Conservation (phyloP, 1,140 invertebrate species). For the Acromyrmex heyeri region DNA sequence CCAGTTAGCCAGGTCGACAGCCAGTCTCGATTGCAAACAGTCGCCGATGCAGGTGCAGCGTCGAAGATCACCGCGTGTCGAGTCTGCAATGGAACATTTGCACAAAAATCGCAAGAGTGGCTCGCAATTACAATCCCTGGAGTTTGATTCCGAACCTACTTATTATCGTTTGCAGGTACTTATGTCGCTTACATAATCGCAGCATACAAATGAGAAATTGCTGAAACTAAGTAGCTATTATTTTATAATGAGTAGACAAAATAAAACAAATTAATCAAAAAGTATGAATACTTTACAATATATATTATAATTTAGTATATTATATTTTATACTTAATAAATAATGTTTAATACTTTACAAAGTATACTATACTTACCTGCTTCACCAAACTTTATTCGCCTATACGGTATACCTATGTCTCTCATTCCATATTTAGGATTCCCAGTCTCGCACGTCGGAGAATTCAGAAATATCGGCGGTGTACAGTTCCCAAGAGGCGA, state of each 20-base stretch:
- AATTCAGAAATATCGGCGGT: conserved; percentile 74
- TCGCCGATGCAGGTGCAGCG: conserved; percentile 75
- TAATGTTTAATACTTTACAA: too few relatives aligned
- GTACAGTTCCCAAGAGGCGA: conserved; percentile 80
- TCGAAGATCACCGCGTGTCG: conserved; percentile 75
- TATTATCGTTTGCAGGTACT: conserved; percentile 83
- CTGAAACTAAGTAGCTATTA: too few relatives aligned
- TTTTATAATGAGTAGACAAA: too few relatives aligned
- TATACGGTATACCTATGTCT: background rate
- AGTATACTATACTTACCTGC: too few relatives aligned
- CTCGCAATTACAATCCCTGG: conserved; percentile 77
- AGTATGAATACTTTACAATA: too few relatives aligned
- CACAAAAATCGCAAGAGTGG: conserved; percentile 78
- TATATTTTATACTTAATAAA: too few relatives aligned
- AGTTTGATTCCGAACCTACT: conserved; percentile 85
- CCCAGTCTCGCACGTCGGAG: conserved; percentile 78
- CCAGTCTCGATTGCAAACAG: conserved; percentile 82
- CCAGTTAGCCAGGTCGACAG: conserved; percentile 81
- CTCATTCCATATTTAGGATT: conserved; percentile 72
- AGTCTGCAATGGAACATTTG: conserved; percentile 80
- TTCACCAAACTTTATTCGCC: too few relatives aligned
- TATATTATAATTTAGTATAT: too few relatives aligned
- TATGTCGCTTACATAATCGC: background rate
- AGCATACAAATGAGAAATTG: too few relatives aligned
- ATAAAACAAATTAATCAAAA: too few relatives aligned